Conservation (phyloP, 2,888 invertebrate species). For the Desoria tigrina region DNA sequence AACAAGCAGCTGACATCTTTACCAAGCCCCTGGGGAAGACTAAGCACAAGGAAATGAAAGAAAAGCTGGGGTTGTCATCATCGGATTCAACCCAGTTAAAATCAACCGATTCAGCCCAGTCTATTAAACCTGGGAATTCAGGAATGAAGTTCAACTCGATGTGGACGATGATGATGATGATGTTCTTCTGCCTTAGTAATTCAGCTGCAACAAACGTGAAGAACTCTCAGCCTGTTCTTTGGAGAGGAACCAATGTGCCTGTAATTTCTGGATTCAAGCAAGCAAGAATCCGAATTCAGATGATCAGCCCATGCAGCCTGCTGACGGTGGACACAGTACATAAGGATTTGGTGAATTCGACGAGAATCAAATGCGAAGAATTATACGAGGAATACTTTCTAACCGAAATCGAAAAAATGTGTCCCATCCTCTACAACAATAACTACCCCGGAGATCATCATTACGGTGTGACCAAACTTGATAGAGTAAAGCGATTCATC, state of each 20-base stretch:
- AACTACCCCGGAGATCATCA: too few species aligned
- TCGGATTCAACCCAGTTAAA: too few species aligned
- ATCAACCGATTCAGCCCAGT: too few species aligned
- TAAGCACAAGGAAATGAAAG: conserved; percentile 38
- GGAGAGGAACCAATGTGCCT: neutral
- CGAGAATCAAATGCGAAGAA: neutral
- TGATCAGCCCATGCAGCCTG: neutral
- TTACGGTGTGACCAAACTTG: too few species aligned
- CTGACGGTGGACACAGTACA: neutral
- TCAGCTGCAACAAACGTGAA: neutral
- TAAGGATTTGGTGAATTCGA: neutral
- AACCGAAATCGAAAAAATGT: neutral
- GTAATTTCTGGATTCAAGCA: neutral
- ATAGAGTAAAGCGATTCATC: too few species aligned
- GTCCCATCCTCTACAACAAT: too few species aligned
- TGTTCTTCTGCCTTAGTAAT: neutral
- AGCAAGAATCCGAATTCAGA: neutral
- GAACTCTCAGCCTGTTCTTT: neutral
- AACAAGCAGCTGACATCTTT: too few species aligned
- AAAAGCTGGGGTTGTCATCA: conserved; percentile 29
- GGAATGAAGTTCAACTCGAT: too few species aligned
- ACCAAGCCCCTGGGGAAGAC: conserved; percentile 28
- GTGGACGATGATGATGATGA: too few species aligned
- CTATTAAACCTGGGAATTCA: too few species aligned
- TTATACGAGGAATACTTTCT: neutral